A percentile compares a stretch with the other conserved stretches of the same genome.
These are phyloP conservation scores for Sitobion miscanthi DNA, from an alignment of 1,140 invertebrate genomes.

Conservation along the genomic window DNA sequence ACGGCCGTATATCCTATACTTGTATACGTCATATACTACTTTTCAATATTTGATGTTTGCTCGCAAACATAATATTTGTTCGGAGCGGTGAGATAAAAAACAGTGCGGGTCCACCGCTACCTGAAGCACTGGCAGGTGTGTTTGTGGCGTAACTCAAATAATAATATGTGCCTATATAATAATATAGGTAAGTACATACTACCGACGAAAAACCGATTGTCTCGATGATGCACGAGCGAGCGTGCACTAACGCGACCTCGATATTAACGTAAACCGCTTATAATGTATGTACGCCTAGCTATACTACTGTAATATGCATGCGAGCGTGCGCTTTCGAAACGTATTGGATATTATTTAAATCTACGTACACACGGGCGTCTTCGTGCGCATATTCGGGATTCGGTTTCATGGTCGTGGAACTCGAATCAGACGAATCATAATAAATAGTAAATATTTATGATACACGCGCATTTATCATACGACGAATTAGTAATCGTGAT, in stretches of 20 bases:
- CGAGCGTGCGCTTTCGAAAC: background rate
- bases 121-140: background rate
- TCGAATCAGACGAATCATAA: background rate
- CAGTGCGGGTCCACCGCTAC: background rate
- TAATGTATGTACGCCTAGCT: background rate
- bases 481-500: background rate
- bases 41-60: background rate
- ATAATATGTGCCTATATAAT: background rate
- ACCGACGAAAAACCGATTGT: conserved; percentile 2
- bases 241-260: background rate
- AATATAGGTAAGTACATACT: background rate
- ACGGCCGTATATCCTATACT: background rate
- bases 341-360: background rate
- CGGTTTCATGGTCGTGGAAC: background rate
- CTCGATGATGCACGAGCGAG: background rate
- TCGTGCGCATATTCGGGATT: background rate
- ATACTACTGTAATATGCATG: too few relatives aligned
- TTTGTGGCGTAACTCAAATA: background rate
- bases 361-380: background rate
- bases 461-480: background rate
- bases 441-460: background rate
- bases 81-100: conserved; percentile 17
- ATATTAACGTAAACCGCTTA: background rate
- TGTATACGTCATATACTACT: background rate
- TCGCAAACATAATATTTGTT: background rate